Percentiles rank a stretch among this genome's conserved stretches.
phyloP scores from a whole-genome alignment of 2,113 vertebrate genomes.

The Ailurus styani region DNA sequence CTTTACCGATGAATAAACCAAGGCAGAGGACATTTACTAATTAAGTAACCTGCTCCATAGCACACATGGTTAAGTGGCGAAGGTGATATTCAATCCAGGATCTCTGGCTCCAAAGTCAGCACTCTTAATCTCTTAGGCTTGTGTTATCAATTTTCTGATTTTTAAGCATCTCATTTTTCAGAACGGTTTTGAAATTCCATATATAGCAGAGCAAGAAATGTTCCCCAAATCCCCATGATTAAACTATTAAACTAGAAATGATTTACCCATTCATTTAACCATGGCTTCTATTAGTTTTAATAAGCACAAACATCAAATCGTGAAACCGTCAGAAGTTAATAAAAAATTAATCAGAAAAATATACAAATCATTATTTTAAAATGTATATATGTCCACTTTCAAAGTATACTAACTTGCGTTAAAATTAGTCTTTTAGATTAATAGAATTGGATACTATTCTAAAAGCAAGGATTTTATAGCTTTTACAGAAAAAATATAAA shows the following conservation, averaged over 20 bases:
- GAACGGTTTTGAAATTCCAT: not conserved
- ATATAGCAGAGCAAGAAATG: not conserved
- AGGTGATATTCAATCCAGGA: not conserved
- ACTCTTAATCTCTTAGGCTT: not conserved
- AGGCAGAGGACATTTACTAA: not conserved
- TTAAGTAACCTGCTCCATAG: not conserved
- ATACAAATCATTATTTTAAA: not conserved
- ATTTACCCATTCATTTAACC: not conserved
- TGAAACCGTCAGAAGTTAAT: not conserved
- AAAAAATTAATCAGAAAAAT: slow-evolving; percentile 13
- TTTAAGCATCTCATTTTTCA: slow-evolving; percentile 1
- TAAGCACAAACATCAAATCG: not conserved
- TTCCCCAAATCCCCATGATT: not conserved
- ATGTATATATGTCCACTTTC: not conserved
- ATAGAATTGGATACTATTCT: not conserved
- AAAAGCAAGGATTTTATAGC: not conserved
- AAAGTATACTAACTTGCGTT: slow-evolving; percentile 25
- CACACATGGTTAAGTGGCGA: not conserved
- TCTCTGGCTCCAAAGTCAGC: not conserved
- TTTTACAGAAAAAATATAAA: slow-evolving; percentile 11
- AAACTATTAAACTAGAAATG: not conserved
- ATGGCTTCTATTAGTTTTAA: not conserved
- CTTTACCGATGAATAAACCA: not conserved
- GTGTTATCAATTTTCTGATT: not conserved
- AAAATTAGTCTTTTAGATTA: not conserved